Evolutionary conservation across 2,888 invertebrate genomes (phyloP), one percentile per base, ranked within the genome.

Genomic region (Nephrocerus scutellatus): DNA sequence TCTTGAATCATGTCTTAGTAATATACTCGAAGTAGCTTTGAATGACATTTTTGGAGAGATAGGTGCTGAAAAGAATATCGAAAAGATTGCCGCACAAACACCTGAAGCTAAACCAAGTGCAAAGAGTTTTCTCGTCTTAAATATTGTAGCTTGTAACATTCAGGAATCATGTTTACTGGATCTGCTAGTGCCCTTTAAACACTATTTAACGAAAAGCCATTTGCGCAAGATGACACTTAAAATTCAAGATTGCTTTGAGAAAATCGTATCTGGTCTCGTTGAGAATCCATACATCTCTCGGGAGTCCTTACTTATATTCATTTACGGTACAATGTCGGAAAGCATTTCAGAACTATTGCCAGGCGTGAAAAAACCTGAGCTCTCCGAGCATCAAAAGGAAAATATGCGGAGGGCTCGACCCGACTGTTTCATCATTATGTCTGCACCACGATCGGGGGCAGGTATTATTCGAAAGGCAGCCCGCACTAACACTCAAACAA

Each of bases 1-100:
- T 56, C 74, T 96, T n/a, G 86, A 92, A 59, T 65, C 74, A 2
- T 84, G 86, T 57, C 68, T 93, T 16, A 70, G 78, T 35, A 81
- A 80, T 44, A 79, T 96, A 34, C 68, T 90, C 10, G 80, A 87
- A 61, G 84, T 93, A 5, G 90, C 90, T 49, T 77, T 80, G 28
- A 80, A 84, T 44, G 96, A 97, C 67, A 72, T 96, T 24, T 96
- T 96, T 60, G 92, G 92, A 0, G 74, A 77, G 10, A 72, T 85
- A 5, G 81, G 85, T 0, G 93, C 93, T 59, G 96, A 97, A 66
- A 96, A 95, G 64, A 89, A 93, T 68, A 80, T 95, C 0, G 77
- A 79, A 0, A 86, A 87, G 57, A 80, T 96, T 18, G 79, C 80
- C 6, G 77, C 78, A 9, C 89, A 89, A 63, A 79, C 82, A 2